Conservation (phyloP, 2,113 vertebrate genomes). For the Pica pica region DNA sequence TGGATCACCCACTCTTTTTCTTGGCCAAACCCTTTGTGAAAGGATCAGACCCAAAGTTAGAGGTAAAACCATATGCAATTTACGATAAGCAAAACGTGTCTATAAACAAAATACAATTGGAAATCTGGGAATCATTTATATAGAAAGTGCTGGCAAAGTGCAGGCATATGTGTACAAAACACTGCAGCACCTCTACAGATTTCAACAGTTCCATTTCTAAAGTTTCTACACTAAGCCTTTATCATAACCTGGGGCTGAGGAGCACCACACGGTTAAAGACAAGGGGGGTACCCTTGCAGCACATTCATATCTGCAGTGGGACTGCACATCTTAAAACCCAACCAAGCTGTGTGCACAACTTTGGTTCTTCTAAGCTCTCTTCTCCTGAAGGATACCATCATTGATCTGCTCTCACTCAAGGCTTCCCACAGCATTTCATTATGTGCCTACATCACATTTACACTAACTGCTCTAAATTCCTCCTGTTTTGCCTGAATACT, state of each 20-base stretch:
- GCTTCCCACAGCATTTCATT: background rate
- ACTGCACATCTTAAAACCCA: background rate
- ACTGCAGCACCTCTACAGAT: slow-evolving; percentile 48
- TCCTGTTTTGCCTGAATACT: background rate
- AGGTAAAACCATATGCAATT: slow-evolving; percentile 64
- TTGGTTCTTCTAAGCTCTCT: background rate
- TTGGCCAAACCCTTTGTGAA: background rate
- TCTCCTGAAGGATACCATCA: background rate
- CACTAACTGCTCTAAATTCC: background rate
- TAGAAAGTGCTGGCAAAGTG: slow-evolving; percentile 49
- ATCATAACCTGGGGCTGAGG: background rate
- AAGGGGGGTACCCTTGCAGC: background rate
- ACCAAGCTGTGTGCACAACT: background rate
- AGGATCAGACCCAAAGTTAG: slow-evolving; percentile 24
- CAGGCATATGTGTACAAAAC: slow-evolving; percentile 44
- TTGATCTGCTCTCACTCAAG: background rate
- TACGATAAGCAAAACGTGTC: slow-evolving; percentile 60
- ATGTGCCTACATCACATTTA: background rate
- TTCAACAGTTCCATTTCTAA: background rate
- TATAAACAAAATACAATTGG: slow-evolving; percentile 67
- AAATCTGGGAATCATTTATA: slow-evolving; percentile 69
- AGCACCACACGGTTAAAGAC: background rate
- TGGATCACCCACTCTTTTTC: background rate
- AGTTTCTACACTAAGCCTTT: background rate
- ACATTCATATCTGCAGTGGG: background rate